phyloP scores from a whole-genome alignment of 2,797 vertebrate species.

The Anas georgica region DNA sequence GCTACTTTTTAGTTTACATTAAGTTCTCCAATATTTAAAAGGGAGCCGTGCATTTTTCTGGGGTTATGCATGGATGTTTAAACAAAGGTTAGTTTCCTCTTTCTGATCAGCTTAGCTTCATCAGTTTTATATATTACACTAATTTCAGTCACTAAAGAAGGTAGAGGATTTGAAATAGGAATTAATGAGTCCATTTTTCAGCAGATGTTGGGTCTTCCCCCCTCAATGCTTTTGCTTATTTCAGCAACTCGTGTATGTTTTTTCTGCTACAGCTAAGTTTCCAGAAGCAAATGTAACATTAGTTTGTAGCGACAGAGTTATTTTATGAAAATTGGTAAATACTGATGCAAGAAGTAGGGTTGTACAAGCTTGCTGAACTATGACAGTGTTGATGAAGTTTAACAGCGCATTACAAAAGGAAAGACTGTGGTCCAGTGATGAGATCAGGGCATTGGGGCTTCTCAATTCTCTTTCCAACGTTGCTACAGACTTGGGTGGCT shows the following conservation, averaged over 20 bases:
- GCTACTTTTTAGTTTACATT: background rate
- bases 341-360: background rate
- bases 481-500: background rate
- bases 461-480: background rate
- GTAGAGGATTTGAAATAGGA: background rate
- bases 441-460: background rate
- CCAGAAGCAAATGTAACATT: background rate
- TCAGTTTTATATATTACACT: background rate
- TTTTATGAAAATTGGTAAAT: background rate
- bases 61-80: background rate
- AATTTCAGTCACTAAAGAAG: background rate
- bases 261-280: background rate
- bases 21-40: background rate
- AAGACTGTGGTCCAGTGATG: background rate
- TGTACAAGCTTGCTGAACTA: rapidly evolving
- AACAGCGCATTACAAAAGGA: background rate
- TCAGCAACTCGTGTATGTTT: background rate
- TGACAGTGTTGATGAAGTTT: too few relatives aligned
- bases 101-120: background rate
- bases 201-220: background rate
- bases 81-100: background rate
- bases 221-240: background rate
- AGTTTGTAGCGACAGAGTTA: background rate
- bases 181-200: background rate
- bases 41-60: background rate